phyloP scores from a whole-genome alignment of 2,888 invertebrate species.

The Phytoseiulus persimilis region DNA sequence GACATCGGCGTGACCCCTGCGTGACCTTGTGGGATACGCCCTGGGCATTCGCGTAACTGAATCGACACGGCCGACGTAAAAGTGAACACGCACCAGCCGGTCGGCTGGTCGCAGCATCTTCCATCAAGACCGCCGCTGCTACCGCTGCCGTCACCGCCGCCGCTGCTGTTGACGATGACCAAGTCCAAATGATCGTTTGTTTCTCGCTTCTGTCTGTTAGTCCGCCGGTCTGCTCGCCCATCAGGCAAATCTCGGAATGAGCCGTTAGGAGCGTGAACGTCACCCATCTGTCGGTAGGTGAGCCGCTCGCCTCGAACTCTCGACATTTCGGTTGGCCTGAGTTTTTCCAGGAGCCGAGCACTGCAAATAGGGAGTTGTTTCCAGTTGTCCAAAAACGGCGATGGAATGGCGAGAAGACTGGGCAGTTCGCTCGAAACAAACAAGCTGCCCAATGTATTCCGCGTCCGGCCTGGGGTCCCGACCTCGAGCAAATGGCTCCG shows the following conservation, averaged over 20 bases:
- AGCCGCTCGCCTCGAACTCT: background rate
- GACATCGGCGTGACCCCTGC: background rate
- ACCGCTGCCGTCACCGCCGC: too few relatives aligned
- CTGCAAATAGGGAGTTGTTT: too few relatives aligned
- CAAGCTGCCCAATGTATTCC: too few relatives aligned
- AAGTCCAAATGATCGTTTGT: background rate
- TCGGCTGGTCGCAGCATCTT: background rate
- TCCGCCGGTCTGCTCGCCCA: background rate
- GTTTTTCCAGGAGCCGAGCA: too few relatives aligned
- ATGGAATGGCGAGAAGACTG: too few relatives aligned
- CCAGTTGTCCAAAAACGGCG: too few relatives aligned
- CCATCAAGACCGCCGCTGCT: background rate
- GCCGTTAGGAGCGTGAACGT: background rate
- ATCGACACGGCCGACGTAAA: conserved; percentile 5
- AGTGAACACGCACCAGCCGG: background rate
- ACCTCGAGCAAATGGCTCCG: too few relatives aligned
- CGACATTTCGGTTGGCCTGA: too few relatives aligned
- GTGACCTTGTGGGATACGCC: background rate
- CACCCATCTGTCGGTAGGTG: background rate
- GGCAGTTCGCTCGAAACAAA: too few relatives aligned
- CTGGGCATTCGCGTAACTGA: conserved; percentile 5
- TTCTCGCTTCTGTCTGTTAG: background rate
- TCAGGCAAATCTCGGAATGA: background rate
- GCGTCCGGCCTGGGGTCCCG: too few relatives aligned
- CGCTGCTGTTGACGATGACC: background rate